Base-by-base conservation (phyloP, 2,888 invertebrate genomes). In the Neoaliturus tenellus region DNA sequence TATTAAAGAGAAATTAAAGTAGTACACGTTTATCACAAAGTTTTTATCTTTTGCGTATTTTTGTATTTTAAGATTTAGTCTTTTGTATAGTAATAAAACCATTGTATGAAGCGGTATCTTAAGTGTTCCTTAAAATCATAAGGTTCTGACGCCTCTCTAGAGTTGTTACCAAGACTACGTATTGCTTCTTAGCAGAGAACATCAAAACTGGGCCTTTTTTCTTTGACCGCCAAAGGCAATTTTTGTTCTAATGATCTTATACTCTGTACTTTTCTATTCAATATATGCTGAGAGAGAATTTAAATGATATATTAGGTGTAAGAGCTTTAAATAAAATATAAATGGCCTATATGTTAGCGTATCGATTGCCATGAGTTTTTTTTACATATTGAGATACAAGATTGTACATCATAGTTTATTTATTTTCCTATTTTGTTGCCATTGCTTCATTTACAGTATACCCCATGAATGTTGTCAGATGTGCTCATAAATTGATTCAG, bases 21-120 rank as follows among this genome's bases (percentile, higher is more conserved):
- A 31, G 12, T 69, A 69, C 25, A 73, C 73, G 51, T 73, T 55
- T 73, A 82, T 73, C 73, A 82, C 73, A 82, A 55, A 73, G 73
- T 82, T 81, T 81, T 69, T 73, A 73, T 82, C 73, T 55, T 82
- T 82, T 82, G 82, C 82, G 71, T 82, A 82, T 82, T 82, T 82
- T 82, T 82, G 39, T 82, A 82, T 82, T 55, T 35, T 82, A 73
- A 82, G 82, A 73, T 55, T 82, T 82, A 82, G 82, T 73, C 33
- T 82, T 82, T 82, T 82, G 82, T 82, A 82, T 73, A 82, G 82
- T 82, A 73, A 81, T 81, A 44, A 73, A 82, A 48, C n/a, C 51
- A 82, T 82, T 23, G 69, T 82, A 82, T 44, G 39, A 69, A 41
- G 33, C 44, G 25, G 44, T 48, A 1, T 23, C 35, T 33, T 67